Base-by-base conservation (phyloP, 2,888 invertebrate genomes). In the Keiferia lycopersicella region DNA sequence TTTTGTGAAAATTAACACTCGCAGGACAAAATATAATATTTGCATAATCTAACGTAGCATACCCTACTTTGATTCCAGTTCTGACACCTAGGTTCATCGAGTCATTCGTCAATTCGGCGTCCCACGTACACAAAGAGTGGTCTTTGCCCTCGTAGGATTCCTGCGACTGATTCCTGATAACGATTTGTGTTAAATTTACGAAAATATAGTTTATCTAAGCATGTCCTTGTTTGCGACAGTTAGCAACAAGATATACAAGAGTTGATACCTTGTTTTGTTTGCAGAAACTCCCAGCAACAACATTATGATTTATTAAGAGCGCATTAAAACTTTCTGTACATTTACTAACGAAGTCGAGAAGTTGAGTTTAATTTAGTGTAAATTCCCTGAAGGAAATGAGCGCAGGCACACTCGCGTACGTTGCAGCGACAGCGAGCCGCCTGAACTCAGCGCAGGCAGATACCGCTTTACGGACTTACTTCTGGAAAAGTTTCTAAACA, bases 351-450 rank as follows among this genome's bases (percentile, higher is more conserved):
- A 53, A 53, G 51, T 26, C 22, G 51, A 53, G 51, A 53, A 53
- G 51, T 53, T 53, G 20, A 53, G 51, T 53, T 53, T 53, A 53
- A 53, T 53, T 53, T 53, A 53, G 51, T 53, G 26, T 26, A 22
- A 26, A 53, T 53, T 53, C 51, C 51, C 51, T 53, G 14, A 53
- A 53, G 51, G 51, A 26, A 53, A 53, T 53, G 51, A 53, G 51
- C 14, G 26, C 12, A 11, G 20, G 12, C 10, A 58, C 58, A 10
- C 18, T 48, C 18, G 18, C 18, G 18, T 18, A 18, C 26, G 51
- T 16, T 45, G n/a, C 45, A 45, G 51, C 51, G 50, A 20, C 51
- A 22, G 22, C 20, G 51, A 20, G 22, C 18, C 48, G 48, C 11
- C 22, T 53, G 22, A 53, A 53, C 51, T 53, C 26, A 0, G 12